Percentiles rank a stretch among this genome's conserved stretches.
phyloP scores from a whole-genome alignment of 2,888 invertebrate genomes.

The Acronicta leporina region DNA sequence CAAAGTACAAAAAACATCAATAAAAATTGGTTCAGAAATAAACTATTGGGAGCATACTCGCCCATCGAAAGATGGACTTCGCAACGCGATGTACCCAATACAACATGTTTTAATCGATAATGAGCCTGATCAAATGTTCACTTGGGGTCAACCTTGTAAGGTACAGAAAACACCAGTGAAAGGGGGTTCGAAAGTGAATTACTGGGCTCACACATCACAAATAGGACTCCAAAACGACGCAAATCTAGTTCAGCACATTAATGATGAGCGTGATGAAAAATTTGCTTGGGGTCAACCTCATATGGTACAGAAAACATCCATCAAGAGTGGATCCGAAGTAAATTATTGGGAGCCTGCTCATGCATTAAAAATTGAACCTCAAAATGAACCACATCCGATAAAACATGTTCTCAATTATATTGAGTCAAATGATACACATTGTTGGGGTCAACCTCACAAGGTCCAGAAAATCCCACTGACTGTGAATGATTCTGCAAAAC shows the following conservation, averaged over 20 bases:
- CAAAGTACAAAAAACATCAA: not conserved
- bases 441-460: not conserved
- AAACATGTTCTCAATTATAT: not conserved
- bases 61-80: not conserved
- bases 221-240: conserved; percentile 14
- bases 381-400: not conserved
- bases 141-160: conserved; percentile 6
- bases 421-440: not conserved
- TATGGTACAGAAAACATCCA: not conserved
- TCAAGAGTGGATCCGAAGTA: not conserved
- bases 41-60: not conserved
- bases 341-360: not conserved
- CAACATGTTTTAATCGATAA: not conserved
- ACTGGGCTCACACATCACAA: conserved; percentile 21
- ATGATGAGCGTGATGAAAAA: not conserved
- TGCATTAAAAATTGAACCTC: not conserved
- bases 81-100: not conserved
- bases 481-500: not conserved
- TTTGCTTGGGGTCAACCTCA: conserved; percentile 3
- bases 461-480: not conserved
- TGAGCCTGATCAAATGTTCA: not conserved
- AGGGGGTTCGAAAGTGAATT: not conserved
- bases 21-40: not conserved
- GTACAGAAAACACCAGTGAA: not conserved
- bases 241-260: not conserved